These are phyloP conservation scores for Sander vitreus DNA, from an alignment of 2,113 vertebrate species.

Conservation along the genomic window DNA sequence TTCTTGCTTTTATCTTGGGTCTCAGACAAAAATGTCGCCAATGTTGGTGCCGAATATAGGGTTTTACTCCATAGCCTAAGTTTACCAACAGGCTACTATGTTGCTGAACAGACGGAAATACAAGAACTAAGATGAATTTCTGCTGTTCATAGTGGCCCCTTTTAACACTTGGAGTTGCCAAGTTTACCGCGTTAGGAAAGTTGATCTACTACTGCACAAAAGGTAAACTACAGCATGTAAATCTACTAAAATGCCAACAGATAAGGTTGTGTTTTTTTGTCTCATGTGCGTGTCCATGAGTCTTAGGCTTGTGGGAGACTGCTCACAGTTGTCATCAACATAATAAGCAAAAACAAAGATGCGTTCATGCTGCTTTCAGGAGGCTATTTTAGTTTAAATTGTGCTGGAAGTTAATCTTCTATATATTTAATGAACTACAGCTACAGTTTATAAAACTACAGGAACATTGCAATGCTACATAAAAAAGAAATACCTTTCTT, in stretches of 20 bases:
- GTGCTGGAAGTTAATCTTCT: no score
- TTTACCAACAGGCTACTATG: neutral
- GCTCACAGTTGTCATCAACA: no score
- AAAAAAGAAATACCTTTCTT: neutral
- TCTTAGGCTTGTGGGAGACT: no score
- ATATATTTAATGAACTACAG: no score
- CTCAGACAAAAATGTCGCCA: neutral
- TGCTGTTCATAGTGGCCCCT: neutral
- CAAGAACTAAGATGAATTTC: neutral
- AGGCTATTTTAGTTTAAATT: no score
- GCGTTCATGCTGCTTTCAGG: no score
- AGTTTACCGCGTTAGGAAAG: neutral
- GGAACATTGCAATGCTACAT: no score
- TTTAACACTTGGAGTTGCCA: neutral
- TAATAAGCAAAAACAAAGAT: no score
- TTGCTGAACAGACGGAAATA: neutral
- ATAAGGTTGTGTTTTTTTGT: neutral
- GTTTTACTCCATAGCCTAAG: neutral
- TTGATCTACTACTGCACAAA: neutral
- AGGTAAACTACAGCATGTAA: neutral
- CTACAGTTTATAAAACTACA: neutral
- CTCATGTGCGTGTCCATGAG: no score
- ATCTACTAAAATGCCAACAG: neutral
- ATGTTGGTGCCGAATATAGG: slow-evolving; percentile 1
- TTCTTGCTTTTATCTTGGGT: neutral